Conservation (phyloP, 2,797 vertebrate species). For the Malacoraja senta region DNA sequence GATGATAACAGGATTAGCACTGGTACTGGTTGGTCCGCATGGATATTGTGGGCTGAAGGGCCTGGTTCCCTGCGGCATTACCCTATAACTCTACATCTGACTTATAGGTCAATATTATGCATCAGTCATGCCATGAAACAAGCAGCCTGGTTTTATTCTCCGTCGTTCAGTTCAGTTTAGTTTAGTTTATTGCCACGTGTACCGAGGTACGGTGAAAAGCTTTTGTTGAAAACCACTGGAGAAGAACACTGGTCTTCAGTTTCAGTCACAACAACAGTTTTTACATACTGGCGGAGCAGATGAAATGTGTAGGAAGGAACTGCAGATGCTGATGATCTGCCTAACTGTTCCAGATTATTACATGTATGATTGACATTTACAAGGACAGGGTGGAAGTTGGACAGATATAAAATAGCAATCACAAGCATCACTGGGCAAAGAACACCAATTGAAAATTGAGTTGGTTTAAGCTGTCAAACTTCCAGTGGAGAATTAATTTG, state of each 20-base stretch:
- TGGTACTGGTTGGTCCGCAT: too few relatives aligned
- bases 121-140: background rate
- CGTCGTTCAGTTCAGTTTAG: background rate
- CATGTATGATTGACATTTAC: background rate
- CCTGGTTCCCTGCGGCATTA: too few relatives aligned
- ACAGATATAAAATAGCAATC: background rate
- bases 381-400: background rate
- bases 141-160: background rate
- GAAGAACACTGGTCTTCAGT: background rate
- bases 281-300: background rate
- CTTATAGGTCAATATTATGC: too few relatives aligned
- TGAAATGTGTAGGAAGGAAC: too few relatives aligned
- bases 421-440: constrained; percentile 13
- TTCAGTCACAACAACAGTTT: background rate
- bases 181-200: too few relatives aligned
- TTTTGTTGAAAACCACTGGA: background rate
- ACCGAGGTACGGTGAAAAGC: too few relatives aligned
- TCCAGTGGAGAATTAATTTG: background rate
- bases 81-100: too few relatives aligned
- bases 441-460: background rate
- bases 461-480: background rate
- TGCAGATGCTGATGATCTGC: background rate
- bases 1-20: too few relatives aligned
- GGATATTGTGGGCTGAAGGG: too few relatives aligned
- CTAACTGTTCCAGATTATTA: background rate